A percentile compares a stretch with the other conserved stretches of the same genome.
Evolutionary conservation across 1,140 invertebrate species (phyloP).

Genomic region (Hycleus phaleratus): DNA sequence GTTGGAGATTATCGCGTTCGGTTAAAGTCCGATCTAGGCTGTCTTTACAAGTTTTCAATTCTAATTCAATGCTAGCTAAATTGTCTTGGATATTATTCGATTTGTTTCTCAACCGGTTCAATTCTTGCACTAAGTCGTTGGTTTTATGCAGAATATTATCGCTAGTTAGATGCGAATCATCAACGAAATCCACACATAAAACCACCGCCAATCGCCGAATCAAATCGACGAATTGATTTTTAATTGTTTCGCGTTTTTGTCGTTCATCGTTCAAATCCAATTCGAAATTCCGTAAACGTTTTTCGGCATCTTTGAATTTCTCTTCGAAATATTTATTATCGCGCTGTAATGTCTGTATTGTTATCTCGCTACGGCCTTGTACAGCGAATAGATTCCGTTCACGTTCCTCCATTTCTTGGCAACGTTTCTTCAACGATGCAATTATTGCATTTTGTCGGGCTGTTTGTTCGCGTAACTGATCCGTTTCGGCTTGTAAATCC

Average conservation of each 20-base stretch:
- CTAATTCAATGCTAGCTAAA: slow-evolving; percentile 54
- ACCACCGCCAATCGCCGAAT: slow-evolving; percentile 57
- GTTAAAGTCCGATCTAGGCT: slow-evolving; percentile 52
- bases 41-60: slow-evolving; percentile 56
- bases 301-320: slow-evolving; percentile 63
- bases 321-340: slow-evolving; percentile 66
- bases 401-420: slow-evolving; percentile 69
- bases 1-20: slow-evolving; percentile 62
- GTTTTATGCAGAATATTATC: slow-evolving; percentile 63
- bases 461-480: slow-evolving; percentile 67
- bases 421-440: slow-evolving; percentile 64
- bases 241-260: slow-evolving; percentile 56
- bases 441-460: slow-evolving; percentile 73
- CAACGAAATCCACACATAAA: slow-evolving; percentile 58
- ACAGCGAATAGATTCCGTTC: slow-evolving; percentile 57
- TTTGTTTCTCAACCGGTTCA: slow-evolving; percentile 42
- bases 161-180: slow-evolving; percentile 49
- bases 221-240: slow-evolving; percentile 59
- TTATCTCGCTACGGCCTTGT: slow-evolving; percentile 59
- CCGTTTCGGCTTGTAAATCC: slow-evolving; percentile 59
- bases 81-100: slow-evolving; percentile 52
- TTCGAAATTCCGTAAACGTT: slow-evolving; percentile 62
- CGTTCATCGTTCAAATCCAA: slow-evolving; percentile 60
- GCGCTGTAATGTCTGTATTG: slow-evolving; percentile 61
- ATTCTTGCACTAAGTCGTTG: slow-evolving; percentile 61